Evolutionary conservation across 2,113 vertebrate genomes (phyloP), one percentile per base, ranked within the genome.

Genomic region (Phrynocephalus versicolor): DNA sequence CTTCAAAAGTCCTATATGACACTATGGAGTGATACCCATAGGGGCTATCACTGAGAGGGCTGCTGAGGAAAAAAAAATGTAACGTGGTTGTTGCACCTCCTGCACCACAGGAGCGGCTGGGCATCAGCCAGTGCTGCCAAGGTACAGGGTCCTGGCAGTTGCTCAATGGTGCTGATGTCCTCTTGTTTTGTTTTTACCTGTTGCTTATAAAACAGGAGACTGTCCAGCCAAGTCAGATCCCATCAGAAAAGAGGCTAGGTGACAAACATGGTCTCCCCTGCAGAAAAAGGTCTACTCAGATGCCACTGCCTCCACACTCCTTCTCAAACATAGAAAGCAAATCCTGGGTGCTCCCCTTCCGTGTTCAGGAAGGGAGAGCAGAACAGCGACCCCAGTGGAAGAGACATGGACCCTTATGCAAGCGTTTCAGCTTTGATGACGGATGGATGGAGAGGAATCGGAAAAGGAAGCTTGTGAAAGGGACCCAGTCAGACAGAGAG

Each of bases 361-460:
- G 83, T 84, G 88, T 90, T 81, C 72, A 92, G 77, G 88, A 94
- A 67, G 89, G 91, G 90, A 91, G 91, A 71, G 82, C 72, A 72
- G 77, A 88, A 77, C 88, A 93, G 30, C 65, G 33, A 30, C 27
- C 87, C 67, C 85, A 91, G 79, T 89, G 87, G 45, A 93, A 87
- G 76, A 92, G 88, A 84, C 83, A 87, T 78, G 89, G 89, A 89
- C 62, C 41, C 25, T 89, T 87, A 57, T 91, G 84, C 88, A 94
- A 93, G 35, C 90, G 84, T 74, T 91, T 93, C 93, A 97, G 96
- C 92, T 93, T 95, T 51, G 97, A 98, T 87, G 97, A 98, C 90
- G 89, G 97, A 81, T 97, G 97, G 97, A 95, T 98, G 91, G 96
- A 98, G 88, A 97, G 95, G 94, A 96, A 82, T 30, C 95, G 93